phyloP scores from a whole-genome alignment of 2,888 invertebrate genomes.

The Oligia latruncula region DNA sequence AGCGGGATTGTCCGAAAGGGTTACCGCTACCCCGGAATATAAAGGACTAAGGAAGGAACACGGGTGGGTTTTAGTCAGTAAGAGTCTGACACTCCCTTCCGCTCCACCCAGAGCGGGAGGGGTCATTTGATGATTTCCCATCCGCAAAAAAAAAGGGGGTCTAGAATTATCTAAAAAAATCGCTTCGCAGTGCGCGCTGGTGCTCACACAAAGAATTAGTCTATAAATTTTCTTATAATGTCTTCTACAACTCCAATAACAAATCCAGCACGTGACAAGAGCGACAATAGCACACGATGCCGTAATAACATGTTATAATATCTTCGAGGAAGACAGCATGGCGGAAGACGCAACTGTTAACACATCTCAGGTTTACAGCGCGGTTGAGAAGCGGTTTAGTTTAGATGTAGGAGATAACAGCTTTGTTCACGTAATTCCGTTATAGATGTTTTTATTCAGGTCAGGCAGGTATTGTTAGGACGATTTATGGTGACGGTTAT shows the following conservation, averaged over 20 bases:
- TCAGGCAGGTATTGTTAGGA: background rate
- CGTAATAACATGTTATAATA: constrained; percentile 45
- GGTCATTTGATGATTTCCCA: too few species aligned
- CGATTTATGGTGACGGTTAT: background rate
- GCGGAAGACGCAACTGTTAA: constrained; percentile 51
- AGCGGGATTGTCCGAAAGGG: too few species aligned
- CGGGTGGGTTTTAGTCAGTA: too few species aligned
- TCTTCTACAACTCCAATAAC: background rate
- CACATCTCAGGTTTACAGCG: constrained; percentile 47
- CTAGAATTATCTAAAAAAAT: background rate
- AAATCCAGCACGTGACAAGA: constrained; percentile 15
- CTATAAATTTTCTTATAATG: background rate
- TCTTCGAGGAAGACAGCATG: constrained; percentile 52
- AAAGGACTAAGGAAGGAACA: too few species aligned
- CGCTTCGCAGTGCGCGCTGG: background rate
- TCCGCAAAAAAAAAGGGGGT: too few species aligned
- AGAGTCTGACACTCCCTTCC: too few species aligned
- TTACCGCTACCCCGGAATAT: too few species aligned
- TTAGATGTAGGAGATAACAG: constrained; percentile 18
- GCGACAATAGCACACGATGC: constrained; percentile 46
- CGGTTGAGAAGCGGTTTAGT: constrained; percentile 29
- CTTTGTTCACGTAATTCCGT: constrained; percentile 28
- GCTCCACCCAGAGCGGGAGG: too few species aligned
- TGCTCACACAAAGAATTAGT: background rate
- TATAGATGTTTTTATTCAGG: background rate